Evolutionary conservation across 35 echinoderm and acorn worm genomes (phyloP), one percentile per base, ranked within the genome.

Genomic region (Lytechinus pictus): DNA sequence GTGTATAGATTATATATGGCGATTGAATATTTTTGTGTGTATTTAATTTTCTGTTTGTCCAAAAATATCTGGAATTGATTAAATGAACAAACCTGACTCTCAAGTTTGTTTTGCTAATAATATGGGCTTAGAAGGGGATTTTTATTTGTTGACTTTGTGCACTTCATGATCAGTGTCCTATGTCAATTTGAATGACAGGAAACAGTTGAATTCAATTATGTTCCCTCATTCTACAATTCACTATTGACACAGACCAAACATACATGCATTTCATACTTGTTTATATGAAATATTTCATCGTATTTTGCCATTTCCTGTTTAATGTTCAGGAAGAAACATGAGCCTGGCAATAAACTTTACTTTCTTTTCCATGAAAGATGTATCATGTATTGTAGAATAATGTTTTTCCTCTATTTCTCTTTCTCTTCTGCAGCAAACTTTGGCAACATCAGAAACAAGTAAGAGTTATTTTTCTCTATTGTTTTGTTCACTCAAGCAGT

Each of bases 381-480:
- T 79, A n/a, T n/a, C 4, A 79, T 79, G 4, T 79, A 4, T n/a
- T 79, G 4, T 79, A 4, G 4, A 24, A 24, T 79, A 24, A 79
- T 51, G 19, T 8, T 87, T 33, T 89, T 28, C 19, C 52, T 90
- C 10, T 90, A 13, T 90, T 14, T 66, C 57, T 89, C 57, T 96
- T 94, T 95, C 6, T 94, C 96, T 97, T 66, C 93, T 86, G 61
- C 93, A 86, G 57, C 94, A 98, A 95, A 97, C 97, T 54, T 91
- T 98, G 89, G 96, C 97, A 91, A 94, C 97, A 54, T 98, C 97
- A 55, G 96, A 98, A 95, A 94, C 95, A 96, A 96, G 97, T 98
- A 95, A 98, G 97, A 57, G 88, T 7, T 13, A 52, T 79, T 79
- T 44, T 9, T 16, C 66, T 79, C 19, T 71, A 6, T 71, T 71